Conservation (phyloP, 2,888 invertebrate species). For the Napeogenes sylphis region DNA sequence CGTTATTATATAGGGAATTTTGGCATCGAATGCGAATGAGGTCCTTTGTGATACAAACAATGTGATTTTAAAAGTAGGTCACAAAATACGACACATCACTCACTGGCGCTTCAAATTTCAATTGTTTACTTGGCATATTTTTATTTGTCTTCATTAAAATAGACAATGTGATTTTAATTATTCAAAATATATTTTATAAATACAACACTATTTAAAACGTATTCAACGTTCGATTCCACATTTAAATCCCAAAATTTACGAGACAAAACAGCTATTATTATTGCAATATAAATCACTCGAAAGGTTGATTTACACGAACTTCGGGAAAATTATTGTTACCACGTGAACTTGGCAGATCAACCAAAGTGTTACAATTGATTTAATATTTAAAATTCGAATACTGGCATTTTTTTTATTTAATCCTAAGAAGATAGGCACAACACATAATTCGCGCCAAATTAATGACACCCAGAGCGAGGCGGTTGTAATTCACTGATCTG, state of each 20-base stretch:
- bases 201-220: constrained; percentile 24
- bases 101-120: not conserved
- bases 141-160: not conserved
- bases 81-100: not conserved
- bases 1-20: constrained; percentile 33
- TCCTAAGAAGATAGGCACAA: constrained; percentile 64
- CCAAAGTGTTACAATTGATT: constrained; percentile 19
- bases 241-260: constrained; percentile 31
- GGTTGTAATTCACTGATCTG: constrained; percentile 69
- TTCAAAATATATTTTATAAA: constrained; percentile 15
- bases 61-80: not conserved
- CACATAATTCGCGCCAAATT: constrained; percentile 70
- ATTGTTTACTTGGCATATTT: not conserved
- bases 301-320: constrained; percentile 33
- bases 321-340: constrained; percentile 32
- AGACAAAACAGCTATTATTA: constrained; percentile 34
- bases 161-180: constrained; percentile 14
- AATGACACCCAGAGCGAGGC: constrained; percentile 65
- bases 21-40: constrained; percentile 31
- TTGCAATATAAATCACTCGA: constrained; percentile 31
- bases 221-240: constrained; percentile 31
- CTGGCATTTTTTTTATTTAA: not conserved
- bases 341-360: constrained; percentile 31
- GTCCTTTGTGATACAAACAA: constrained; percentile 11
- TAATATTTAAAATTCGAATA: not conserved